These are phyloP conservation scores for Lamprotornis superbus DNA, from an alignment of 2,113 vertebrate genomes.

Conservation along the genomic window DNA sequence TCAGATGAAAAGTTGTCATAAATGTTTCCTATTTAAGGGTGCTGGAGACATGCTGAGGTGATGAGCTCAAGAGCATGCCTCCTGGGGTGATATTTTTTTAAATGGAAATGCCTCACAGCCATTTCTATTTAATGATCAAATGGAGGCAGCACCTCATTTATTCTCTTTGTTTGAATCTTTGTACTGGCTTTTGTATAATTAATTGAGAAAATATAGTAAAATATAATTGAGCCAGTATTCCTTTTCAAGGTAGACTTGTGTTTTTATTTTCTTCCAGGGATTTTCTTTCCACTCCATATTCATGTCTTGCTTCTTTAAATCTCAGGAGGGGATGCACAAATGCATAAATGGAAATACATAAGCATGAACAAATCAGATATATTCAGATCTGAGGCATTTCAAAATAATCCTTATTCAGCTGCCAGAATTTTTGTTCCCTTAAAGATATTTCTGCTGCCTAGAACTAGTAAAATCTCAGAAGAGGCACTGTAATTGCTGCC, in stretches of 20 bases:
- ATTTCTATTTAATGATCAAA: conserved; percentile 10
- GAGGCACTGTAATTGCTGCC: background rate
- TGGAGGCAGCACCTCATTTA: background rate
- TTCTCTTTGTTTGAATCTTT: background rate
- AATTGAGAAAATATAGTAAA: background rate
- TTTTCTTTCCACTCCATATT: conserved; percentile 1
- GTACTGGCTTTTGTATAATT: background rate
- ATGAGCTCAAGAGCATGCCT: background rate
- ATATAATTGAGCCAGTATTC: background rate
- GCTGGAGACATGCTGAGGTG: background rate
- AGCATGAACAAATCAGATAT: background rate
- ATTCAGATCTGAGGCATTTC: background rate
- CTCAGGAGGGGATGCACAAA: background rate
- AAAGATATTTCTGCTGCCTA: background rate
- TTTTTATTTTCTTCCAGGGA: background rate
- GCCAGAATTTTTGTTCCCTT: background rate
- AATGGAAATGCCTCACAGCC: background rate
- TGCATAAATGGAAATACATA: background rate
- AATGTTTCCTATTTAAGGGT: background rate
- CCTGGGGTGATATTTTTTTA: background rate
- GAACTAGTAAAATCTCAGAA: background rate
- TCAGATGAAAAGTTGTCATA: background rate
- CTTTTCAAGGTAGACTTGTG: background rate
- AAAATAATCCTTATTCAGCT: conserved; percentile 2
- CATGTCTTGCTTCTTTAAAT: background rate